Evolutionary conservation across 1,140 invertebrate species (phyloP).

Genomic region (Notospermus geniculatus): DNA sequence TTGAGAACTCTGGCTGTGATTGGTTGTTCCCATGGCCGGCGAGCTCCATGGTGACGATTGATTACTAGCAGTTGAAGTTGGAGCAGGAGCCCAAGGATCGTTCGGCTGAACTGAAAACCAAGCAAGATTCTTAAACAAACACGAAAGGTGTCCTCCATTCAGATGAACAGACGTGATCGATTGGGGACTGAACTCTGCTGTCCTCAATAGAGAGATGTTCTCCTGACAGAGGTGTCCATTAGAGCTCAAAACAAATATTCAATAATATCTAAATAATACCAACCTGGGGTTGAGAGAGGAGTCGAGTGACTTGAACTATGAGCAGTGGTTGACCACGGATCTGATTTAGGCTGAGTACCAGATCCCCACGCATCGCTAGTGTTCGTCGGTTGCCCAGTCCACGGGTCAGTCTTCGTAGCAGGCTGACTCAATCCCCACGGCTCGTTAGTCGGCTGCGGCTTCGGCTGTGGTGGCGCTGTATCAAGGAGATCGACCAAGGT

Average conservation of each 20-base stretch:
- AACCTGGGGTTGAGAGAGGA: not conserved
- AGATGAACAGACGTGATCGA: no score
- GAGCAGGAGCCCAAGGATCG: slow-evolving; percentile 27
- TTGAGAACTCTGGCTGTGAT: slow-evolving; percentile 4
- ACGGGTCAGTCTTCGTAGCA: slow-evolving; percentile 7
- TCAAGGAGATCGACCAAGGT: no score
- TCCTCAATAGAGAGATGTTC: no score
- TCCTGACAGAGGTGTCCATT: no score
- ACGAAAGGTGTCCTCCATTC: no score
- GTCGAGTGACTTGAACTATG: not conserved
- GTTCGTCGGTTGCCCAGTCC: slow-evolving; percentile 16
- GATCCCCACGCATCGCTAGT: slow-evolving; percentile 64
- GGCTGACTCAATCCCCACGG: slow-evolving; percentile 15
- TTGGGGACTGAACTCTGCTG: no score
- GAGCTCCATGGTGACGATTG: not conserved
- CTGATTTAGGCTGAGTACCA: slow-evolving; percentile 10
- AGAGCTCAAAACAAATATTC: no score
- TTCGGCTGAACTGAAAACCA: slow-evolving; percentile 13
- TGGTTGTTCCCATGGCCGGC: slow-evolving; percentile 8
- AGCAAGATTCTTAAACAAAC: no score
- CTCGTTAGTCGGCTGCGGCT: slow-evolving; percentile 13
- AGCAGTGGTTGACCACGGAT: no score
- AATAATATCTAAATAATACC: not conserved
- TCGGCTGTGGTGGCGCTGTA: slow-evolving; percentile 13
- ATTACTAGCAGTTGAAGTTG: not conserved